These are phyloP conservation scores for Eupithecia insigniata DNA, from an alignment of 2,888 invertebrate species.

Conservation along the genomic window DNA sequence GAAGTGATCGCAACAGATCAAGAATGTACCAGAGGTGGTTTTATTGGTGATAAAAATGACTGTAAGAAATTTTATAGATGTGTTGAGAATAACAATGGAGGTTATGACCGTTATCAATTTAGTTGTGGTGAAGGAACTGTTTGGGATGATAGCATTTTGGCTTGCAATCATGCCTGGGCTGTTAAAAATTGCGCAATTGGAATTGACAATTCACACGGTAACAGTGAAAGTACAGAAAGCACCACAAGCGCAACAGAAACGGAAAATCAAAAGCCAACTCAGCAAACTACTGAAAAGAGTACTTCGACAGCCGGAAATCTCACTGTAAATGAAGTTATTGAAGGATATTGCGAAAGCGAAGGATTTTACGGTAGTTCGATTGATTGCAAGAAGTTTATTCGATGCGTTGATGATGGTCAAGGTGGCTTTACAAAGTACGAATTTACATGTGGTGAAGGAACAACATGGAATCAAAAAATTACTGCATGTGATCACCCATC, in stretches of 20 bases:
- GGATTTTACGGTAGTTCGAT: slow-evolving; percentile 84
- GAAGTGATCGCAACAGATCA: slow-evolving; percentile 25
- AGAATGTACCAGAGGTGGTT: slow-evolving; percentile 52
- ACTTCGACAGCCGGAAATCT: slow-evolving; percentile 26
- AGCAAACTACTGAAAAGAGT: slow-evolving; percentile 32
- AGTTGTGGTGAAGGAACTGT: slow-evolving; percentile 84
- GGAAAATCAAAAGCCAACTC: slow-evolving; percentile 25
- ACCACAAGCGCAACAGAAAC: slow-evolving; percentile 37
- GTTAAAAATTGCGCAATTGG: slow-evolving; percentile 46
- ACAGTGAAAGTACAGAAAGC: slow-evolving; percentile 38
- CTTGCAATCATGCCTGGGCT: slow-evolving; percentile 82
- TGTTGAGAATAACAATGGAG: slow-evolving; percentile 74
- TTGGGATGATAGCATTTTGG: slow-evolving; percentile 83
- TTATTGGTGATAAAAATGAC: slow-evolving; percentile 79
- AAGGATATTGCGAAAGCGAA: slow-evolving; percentile 36
- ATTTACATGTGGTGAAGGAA: slow-evolving; percentile 84
- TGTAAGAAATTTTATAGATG: slow-evolving; percentile 88
- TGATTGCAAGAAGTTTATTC: slow-evolving; percentile 87
- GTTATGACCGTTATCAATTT: slow-evolving; percentile 79
- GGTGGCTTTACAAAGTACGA: slow-evolving; percentile 80
- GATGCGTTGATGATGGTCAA: slow-evolving; percentile 84
- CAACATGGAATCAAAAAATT: slow-evolving; percentile 83
- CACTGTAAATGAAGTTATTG: slow-evolving; percentile 23
- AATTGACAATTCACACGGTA: slow-evolving; percentile 33
- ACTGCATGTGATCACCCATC: slow-evolving; percentile 82